phyloP scores from a whole-genome alignment of 2,113 vertebrate genomes.

The Dryoscopus gambensis region DNA sequence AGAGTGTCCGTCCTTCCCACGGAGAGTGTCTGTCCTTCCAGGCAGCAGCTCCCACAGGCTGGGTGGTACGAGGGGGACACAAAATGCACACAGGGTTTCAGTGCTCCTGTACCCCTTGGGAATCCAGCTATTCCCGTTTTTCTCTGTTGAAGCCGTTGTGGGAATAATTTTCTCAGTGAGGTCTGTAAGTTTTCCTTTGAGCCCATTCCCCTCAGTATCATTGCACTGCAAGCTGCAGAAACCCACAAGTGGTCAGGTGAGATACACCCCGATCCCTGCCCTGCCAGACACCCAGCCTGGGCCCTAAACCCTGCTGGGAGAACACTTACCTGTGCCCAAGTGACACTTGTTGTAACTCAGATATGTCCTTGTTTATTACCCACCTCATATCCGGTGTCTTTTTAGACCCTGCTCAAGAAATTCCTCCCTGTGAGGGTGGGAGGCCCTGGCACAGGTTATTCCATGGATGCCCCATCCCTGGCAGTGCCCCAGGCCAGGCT shows the following conservation, averaged over 20 bases:
- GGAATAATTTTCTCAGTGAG: not conserved
- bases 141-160: fast-evolving
- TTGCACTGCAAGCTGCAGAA: not conserved
- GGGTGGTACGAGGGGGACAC: not conserved
- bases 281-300: not conserved
- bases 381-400: fast-evolving
- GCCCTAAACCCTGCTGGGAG: not conserved
- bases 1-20: not conserved
- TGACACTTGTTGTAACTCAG: not conserved
- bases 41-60: not conserved
- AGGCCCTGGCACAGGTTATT: not conserved
- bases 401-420: not conserved
- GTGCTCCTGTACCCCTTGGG: not conserved
- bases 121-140: fast-evolving
- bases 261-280: not conserved
- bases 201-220: not conserved
- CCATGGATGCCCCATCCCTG: not conserved
- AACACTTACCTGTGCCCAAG: not conserved
- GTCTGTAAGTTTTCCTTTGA: not conserved
- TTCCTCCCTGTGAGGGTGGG: not conserved
- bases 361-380: not conserved
- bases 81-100: fast-evolving
- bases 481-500: fast-evolving
- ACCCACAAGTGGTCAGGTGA: not conserved
- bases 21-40: not conserved